Percentiles rank a stretch among this genome's conserved stretches.
Conservation (phyloP, 1,140 invertebrate genomes). For the Platorchestia sp. region DNA sequence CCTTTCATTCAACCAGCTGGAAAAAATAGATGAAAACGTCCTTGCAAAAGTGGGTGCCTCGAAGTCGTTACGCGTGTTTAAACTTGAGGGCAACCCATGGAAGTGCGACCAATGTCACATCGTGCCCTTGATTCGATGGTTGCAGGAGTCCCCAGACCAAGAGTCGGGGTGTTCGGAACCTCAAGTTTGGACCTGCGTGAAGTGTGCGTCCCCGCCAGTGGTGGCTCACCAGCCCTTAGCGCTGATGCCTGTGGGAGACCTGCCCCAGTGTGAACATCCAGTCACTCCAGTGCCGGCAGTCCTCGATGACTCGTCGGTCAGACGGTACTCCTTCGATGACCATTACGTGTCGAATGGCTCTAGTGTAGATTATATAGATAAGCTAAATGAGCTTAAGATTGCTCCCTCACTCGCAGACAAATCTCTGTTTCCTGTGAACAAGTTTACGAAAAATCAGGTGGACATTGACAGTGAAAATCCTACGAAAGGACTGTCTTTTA, state of each 20-base stretch:
- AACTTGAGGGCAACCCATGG: conserved; percentile 78
- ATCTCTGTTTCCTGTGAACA: conserved; percentile 19
- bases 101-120: conserved; percentile 77
- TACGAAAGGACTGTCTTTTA: neutral
- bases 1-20: conserved; percentile 77
- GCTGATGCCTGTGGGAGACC: conserved; percentile 52
- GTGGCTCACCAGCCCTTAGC: conserved; percentile 55
- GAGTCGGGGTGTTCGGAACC: conserved; percentile 58
- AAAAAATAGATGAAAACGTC: conserved; percentile 75
- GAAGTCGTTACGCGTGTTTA: conserved; percentile 70
- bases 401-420: conserved; percentile 19
- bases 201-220: conserved; percentile 57
- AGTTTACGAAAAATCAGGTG: neutral
- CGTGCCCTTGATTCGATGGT: conserved; percentile 69
- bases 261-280: conserved; percentile 55
- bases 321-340: neutral
- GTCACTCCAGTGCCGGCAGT: conserved; percentile 53
- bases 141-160: conserved; percentile 64
- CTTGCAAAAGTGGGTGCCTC: conserved; percentile 72
- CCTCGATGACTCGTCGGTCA: conserved; percentile 3
- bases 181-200: conserved; percentile 59
- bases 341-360: neutral
- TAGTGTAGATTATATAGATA: conserved; percentile 19
- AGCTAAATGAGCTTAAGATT: conserved; percentile 11
- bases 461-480: neutral